Evolutionary conservation across 2,797 vertebrate genomes (phyloP).

Genomic region (Coendou prehensilis): DNA sequence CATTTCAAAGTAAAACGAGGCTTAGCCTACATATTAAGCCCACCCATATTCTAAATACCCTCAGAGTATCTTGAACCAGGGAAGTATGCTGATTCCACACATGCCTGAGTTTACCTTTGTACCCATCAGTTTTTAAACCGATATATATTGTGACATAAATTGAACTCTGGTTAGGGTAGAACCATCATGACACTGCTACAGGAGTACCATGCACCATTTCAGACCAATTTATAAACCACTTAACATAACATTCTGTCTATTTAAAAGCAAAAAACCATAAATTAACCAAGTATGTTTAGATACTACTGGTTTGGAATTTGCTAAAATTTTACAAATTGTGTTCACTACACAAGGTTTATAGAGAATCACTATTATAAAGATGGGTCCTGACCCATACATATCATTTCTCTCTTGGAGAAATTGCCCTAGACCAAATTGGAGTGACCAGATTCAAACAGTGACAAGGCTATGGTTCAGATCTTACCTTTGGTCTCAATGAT

Average conservation of each 20-base stretch:
- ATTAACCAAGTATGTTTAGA: constrained; percentile 29
- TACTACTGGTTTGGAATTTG: constrained; percentile 14
- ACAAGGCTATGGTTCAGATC: constrained; percentile 32
- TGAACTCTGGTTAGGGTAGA: constrained; percentile 29
- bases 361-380: constrained; percentile 18
- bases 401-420: constrained; percentile 8
- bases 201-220: not conserved
- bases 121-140: constrained; percentile 24
- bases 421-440: not conserved
- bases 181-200: not conserved
- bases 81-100: not conserved
- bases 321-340: constrained; percentile 39
- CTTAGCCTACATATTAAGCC: not conserved
- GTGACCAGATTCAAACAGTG: not conserved
- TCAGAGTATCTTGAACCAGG: not conserved
- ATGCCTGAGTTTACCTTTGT: constrained; percentile 10
- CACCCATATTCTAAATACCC: not conserved
- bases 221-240: constrained; percentile 38
- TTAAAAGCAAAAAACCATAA: constrained; percentile 48
- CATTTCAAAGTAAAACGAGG: constrained; percentile 36
- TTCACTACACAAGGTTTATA: not conserved
- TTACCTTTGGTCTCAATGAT: constrained; percentile 96
- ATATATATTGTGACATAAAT: constrained; percentile 36
- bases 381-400: not conserved
- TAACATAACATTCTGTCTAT: not conserved